Base-by-base conservation (phyloP, 2,113 vertebrate species). In the Pygoscelis adeliae region DNA sequence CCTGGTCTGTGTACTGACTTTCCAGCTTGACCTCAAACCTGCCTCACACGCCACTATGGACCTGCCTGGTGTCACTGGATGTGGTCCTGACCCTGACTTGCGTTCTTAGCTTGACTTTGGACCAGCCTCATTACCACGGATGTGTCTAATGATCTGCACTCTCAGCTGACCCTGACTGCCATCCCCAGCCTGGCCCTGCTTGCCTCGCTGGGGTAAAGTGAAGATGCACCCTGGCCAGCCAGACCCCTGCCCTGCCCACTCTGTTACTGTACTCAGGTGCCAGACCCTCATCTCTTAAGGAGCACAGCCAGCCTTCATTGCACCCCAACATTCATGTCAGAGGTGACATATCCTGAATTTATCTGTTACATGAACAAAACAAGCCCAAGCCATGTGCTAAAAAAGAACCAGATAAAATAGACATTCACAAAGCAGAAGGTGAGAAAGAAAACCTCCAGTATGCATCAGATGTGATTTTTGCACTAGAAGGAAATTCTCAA, bases 51-150 rank as follows among this genome's bases (percentile, higher is more conserved):
- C 30, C 34, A 9, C 26, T 26, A 3, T 0, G 0, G 58, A 67
- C 49, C n/a, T 70, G 38, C 16, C 52, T 15, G 15, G 20, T 17
- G 36, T 40, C 56, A 46, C 78, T 58, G 65, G 13, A 42, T 30
- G 32, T 9, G n/a, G 16, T 36, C 18, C 69, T 66, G 50, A 30
- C 32, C 55, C 38, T 19, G 42, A 74, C 16, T 2, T 19, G 30
- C 5, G 0, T 4, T 87, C 83, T 58, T 56, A 52, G 36, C 49
- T 73, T 40, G 38, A 32, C 23, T 59, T 52, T 1, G 3, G 22
- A 52, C 21, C 42, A 13, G 6, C 8, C 30, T 70, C 26, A 19
- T 66, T 34, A 58, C 50, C 42, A 25, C 0, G 0, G 42, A 34
- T 1, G 0, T 11, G 13, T 22, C 47, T 77, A 53, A 6, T 8